phyloP scores from a whole-genome alignment of 1,140 invertebrate genomes.

The Hypsibius dujardini region DNA sequence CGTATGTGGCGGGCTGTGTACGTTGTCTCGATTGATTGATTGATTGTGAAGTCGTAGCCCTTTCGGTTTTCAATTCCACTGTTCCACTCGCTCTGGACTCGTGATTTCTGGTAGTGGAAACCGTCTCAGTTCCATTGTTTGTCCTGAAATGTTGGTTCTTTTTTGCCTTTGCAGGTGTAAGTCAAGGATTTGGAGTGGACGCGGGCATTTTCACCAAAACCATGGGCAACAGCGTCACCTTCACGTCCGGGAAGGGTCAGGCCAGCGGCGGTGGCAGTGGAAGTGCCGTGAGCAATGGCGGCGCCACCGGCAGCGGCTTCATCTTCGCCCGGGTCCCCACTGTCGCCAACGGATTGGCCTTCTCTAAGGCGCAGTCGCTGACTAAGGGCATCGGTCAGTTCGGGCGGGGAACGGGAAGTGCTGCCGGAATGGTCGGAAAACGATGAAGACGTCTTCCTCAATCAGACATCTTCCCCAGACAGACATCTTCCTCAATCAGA shows the following conservation, averaged over 20 bases:
- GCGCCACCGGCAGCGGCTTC: background rate
- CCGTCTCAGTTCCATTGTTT: background rate
- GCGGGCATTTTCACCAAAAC: constrained; percentile 13
- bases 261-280: background rate
- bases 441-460: too few relatives aligned
- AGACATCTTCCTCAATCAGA: too few relatives aligned
- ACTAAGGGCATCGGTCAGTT: constrained; percentile 19
- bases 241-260: background rate
- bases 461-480: too few relatives aligned
- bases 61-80: background rate
- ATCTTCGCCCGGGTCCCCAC: background rate
- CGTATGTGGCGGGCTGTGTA: background rate
- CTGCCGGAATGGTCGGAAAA: constrained; percentile 24
- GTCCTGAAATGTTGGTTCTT: background rate
- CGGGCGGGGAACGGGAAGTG: constrained; percentile 26
- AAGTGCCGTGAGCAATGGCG: background rate
- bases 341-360: background rate
- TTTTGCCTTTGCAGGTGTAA: background rate
- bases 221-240: constrained; percentile 1
- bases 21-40: background rate
- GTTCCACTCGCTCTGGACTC: background rate
- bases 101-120: background rate
- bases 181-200: constrained; percentile 6
- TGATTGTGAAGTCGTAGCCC: background rate
- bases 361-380: background rate